phyloP scores from a whole-genome alignment of 2,888 invertebrate species.

The Chalcosyrphus nemorum region DNA sequence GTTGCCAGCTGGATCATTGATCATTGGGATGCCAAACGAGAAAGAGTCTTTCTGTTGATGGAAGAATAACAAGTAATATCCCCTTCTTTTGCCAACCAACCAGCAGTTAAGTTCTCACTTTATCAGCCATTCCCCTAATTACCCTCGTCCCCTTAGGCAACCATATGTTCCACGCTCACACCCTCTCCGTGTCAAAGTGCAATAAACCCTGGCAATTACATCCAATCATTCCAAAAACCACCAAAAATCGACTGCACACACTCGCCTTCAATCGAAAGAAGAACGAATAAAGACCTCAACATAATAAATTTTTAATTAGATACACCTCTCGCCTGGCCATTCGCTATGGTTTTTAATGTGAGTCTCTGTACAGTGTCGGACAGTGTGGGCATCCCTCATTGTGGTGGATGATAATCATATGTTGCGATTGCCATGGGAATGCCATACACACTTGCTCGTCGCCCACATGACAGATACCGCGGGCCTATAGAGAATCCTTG shows the following conservation, averaged over 20 bases:
- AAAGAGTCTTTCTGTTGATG: too few relatives aligned
- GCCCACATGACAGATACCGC: slow-evolving; percentile 33
- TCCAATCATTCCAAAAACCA: slow-evolving; percentile 22
- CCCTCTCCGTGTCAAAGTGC: slow-evolving; percentile 35
- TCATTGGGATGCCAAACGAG: too few relatives aligned
- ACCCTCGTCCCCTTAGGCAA: not conserved
- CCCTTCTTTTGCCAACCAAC: not conserved
- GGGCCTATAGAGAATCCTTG: slow-evolving; percentile 10
- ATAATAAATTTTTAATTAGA: slow-evolving; percentile 66
- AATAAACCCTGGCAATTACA: slow-evolving; percentile 38
- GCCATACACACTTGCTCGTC: slow-evolving; percentile 36
- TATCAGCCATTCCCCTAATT: not conserved
- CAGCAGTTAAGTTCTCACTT: not conserved
- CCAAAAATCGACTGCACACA: not conserved
- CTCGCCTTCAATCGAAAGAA: slow-evolving; percentile 35
- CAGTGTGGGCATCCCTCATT: slow-evolving; percentile 34
- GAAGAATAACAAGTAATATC: not conserved
- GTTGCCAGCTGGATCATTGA: too few relatives aligned
- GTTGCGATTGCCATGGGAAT: slow-evolving; percentile 66
- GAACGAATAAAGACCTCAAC: slow-evolving; percentile 37
- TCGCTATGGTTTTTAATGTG: slow-evolving; percentile 21
- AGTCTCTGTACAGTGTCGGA: not conserved
- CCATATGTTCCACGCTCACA: slow-evolving; percentile 21
- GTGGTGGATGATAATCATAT: slow-evolving; percentile 59
- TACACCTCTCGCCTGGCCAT: slow-evolving; percentile 56